phyloP scores from a whole-genome alignment of 2,888 invertebrate genomes.

The Epinotia brunnichana region DNA sequence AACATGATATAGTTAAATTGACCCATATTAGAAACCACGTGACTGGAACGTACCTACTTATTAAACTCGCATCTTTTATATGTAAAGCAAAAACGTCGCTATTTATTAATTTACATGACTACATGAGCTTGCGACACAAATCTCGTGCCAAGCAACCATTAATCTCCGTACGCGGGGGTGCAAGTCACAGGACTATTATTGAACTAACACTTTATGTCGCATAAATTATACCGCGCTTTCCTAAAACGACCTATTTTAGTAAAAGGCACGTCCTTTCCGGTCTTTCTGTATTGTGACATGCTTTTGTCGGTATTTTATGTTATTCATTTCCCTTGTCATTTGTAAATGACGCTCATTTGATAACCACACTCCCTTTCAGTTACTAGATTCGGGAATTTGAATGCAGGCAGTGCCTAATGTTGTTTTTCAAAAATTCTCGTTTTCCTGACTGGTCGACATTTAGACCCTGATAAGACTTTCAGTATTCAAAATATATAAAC shows the following conservation, averaged over 20 bases:
- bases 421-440: too few relatives aligned
- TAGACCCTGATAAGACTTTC: too few relatives aligned
- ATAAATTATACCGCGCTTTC: constrained; percentile 16
- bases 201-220: constrained; percentile 34
- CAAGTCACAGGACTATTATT: constrained; percentile 46
- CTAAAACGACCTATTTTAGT: constrained; percentile 10
- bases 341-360: not conserved
- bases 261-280: constrained; percentile 14
- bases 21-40: not conserved
- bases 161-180: constrained; percentile 52
- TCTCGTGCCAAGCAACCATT: constrained; percentile 56
- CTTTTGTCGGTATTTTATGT: constrained; percentile 1
- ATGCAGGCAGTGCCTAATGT: too few relatives aligned
- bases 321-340: not conserved
- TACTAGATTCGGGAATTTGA: not conserved
- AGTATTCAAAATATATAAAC: too few relatives aligned
- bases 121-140: constrained; percentile 40
- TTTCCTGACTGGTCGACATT: too few relatives aligned
- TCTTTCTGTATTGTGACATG: not conserved
- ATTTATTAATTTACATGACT: constrained; percentile 13
- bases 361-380: not conserved
- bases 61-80: not conserved
- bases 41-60: not conserved
- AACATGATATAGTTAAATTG: too few relatives aligned
- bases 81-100: constrained; percentile 16